Base-by-base conservation (phyloP, 2,888 invertebrate genomes). In the Xestia rhomboidea region DNA sequence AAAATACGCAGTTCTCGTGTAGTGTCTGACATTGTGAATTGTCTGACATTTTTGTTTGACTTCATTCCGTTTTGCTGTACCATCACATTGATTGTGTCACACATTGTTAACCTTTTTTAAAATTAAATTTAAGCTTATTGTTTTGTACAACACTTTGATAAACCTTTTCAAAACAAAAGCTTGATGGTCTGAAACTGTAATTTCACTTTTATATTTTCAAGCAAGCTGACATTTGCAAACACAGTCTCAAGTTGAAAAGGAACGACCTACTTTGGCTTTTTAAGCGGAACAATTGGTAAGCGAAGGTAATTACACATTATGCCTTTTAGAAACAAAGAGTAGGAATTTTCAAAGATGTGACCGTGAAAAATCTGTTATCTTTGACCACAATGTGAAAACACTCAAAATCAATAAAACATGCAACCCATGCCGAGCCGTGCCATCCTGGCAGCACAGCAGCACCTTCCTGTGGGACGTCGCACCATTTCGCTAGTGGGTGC, bases 1-100 rank as follows among this genome's bases (percentile, higher is more conserved):
- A 92, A 93, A 94, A 94, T 95, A 95, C 95, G 95, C 95, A 95
- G 91, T 95, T 92, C 88, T 89, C 88, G 87, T 24, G 90, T 85
- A 80, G 82, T 90, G 49, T 60, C 46, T 81, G 81, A 81, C 80
- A 79, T 78, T 68, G n/a, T n/a, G n/a, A n/a, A n/a, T n/a, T n/a
- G 68, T 84, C 84, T 93, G 94, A 93, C 93, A 93, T 93, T 93
- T 92, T 91, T 90, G 87, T 91, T 90, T 87, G 68, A 82, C 51
- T 76, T 74, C 86, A 82, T 87, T 91, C 80, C 90, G 73, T 89
- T 87, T 79, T 44, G 13, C 34, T 13, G 0, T 21, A 15, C 24
- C 24, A 27, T 49, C 18, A 62, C 0, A 15, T 38, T 75, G 34
- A 57, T 46, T 44, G 10, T 27, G 11, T 21, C 24, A 4, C 18